Conservation (phyloP, 2,113 vertebrate species). For the Ophthalmolycus amberensis region DNA sequence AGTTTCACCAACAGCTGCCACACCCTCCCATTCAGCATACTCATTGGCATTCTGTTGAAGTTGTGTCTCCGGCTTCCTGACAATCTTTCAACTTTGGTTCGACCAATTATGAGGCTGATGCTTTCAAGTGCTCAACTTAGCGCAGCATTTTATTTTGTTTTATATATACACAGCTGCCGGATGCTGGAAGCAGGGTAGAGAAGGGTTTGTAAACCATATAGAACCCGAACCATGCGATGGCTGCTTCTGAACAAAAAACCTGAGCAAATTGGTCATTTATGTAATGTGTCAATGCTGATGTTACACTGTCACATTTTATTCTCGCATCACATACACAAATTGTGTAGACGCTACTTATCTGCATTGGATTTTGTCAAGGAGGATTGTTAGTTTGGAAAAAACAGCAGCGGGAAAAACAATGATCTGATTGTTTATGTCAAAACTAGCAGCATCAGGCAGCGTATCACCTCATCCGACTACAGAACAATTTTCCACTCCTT, state of each 20-base stretch:
- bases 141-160: background rate
- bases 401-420: background rate
- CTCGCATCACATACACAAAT: background rate
- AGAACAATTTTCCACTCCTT: background rate
- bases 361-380: background rate
- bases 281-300: background rate
- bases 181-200: background rate
- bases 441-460: background rate
- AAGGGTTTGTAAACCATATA: background rate
- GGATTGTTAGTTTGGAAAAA: background rate
- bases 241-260: background rate
- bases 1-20: background rate
- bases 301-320: background rate
- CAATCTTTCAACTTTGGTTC: background rate
- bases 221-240: background rate
- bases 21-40: background rate
- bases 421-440: background rate
- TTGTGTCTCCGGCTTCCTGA: background rate
- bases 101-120: background rate
- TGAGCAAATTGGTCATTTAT: background rate
- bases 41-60: background rate
- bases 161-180: background rate
- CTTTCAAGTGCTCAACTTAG: no score
- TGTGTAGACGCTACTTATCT: background rate
- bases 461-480: background rate